Percentiles rank a stretch among this genome's conserved stretches.
Evolutionary conservation across 2,888 invertebrate species (phyloP).

Genomic region (Macrophya annulata): DNA sequence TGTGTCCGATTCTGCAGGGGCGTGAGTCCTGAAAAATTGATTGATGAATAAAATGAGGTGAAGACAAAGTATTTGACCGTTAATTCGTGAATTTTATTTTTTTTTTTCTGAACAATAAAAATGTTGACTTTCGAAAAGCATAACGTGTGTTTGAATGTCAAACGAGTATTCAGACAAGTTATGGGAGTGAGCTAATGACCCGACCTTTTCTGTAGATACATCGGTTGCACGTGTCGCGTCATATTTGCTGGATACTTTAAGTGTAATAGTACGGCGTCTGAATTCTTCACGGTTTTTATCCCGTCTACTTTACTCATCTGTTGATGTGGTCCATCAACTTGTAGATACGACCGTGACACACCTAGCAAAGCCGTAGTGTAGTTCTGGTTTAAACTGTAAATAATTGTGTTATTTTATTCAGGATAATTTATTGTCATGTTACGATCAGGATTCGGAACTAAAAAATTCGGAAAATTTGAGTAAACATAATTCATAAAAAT

Average conservation of each 20-base stretch:
- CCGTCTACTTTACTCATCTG: conserved; percentile 85
- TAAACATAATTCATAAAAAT: not conserved
- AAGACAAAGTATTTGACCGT: not conserved
- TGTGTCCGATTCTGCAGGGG: conserved; percentile 77
- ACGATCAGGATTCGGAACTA: not conserved
- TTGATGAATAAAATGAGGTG: not conserved
- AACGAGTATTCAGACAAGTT: not conserved
- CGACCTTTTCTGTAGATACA: conserved; percentile 80
- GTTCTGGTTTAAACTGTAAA: conserved; percentile 81
- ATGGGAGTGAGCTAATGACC: conserved; percentile 41
- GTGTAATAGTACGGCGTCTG: conserved; percentile 85
- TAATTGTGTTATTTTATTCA: not conserved
- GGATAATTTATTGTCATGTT: not conserved
- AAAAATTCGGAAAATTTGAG: not conserved
- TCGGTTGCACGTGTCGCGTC: conserved; percentile 85
- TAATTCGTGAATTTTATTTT: not conserved
- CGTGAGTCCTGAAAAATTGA: conserved; percentile 36
- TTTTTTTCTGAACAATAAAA: not conserved
- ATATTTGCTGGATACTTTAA: conserved; percentile 83
- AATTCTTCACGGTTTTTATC: conserved; percentile 82
- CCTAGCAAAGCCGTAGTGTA: conserved; percentile 86
- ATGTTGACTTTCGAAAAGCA: not conserved
- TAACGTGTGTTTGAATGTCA: not conserved
- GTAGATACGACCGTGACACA: conserved; percentile 83
- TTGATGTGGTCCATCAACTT: conserved; percentile 86